phyloP scores from a whole-genome alignment of 2,888 invertebrate species.

The Glyphotaelius pellucidus region DNA sequence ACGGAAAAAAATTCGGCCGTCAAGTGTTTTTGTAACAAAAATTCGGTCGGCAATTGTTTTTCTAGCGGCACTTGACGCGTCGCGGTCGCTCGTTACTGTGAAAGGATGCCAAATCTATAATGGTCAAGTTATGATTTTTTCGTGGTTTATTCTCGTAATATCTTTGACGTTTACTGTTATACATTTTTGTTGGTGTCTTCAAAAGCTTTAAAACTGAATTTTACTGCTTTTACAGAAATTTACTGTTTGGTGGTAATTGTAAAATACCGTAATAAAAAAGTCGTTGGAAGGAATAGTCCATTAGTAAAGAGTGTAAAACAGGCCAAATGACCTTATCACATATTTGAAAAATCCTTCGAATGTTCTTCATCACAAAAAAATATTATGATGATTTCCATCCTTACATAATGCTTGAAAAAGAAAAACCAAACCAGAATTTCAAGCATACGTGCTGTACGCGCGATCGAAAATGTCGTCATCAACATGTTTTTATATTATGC shows the following conservation, averaged over 20 bases:
- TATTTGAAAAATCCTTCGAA: not conserved
- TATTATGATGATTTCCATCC: not conserved
- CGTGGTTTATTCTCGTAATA: not conserved
- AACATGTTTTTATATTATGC: not conserved
- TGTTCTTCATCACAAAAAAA: not conserved
- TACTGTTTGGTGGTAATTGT: not conserved
- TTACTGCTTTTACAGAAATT: too few relatives aligned
- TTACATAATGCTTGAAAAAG: not conserved
- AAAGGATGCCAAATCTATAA: conserved; percentile 9
- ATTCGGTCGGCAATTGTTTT: not conserved
- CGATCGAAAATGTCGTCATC: not conserved
- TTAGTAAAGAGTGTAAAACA: not conserved
- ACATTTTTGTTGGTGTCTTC: not conserved
- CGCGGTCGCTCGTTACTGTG: not conserved
- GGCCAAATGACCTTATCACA: not conserved
- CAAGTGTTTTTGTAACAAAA: conserved; percentile 3
- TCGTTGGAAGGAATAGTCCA: not conserved
- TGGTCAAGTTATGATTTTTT: not conserved
- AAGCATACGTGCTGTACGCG: too few relatives aligned
- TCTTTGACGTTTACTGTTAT: not conserved
- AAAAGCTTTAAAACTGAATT: not conserved
- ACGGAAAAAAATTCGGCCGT: conserved; percentile 18
- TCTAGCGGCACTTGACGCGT: not conserved
- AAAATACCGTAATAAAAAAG: too few relatives aligned
- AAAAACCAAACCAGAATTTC: too few relatives aligned